Percentiles rank a stretch among this genome's conserved stretches.
Conservation (phyloP, 2,888 invertebrate species). For the Agrenia bidenticulata region DNA sequence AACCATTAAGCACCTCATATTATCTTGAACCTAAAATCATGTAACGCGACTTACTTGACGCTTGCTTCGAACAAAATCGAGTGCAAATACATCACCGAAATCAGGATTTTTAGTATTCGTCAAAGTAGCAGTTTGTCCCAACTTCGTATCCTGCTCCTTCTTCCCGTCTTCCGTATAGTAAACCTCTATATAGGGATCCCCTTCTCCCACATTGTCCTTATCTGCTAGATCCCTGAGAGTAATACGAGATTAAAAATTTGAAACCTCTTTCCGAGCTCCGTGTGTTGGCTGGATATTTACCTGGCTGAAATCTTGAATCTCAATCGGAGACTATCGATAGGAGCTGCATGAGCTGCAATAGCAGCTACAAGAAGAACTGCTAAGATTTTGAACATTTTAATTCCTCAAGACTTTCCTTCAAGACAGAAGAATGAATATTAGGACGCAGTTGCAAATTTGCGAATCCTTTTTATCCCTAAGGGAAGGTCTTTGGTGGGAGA, state of each 20-base stretch:
- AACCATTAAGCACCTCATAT: background rate
- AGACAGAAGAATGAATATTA: background rate
- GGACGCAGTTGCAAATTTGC: background rate
- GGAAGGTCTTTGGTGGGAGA: background rate
- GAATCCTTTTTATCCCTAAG: conserved; percentile 6
- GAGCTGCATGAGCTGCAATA: conserved; percentile 21
- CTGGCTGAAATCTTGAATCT: conserved; percentile 49
- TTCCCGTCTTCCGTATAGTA: conserved; percentile 41
- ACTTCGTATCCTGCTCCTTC: conserved; percentile 38
- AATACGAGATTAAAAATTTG: background rate
- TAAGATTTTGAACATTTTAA: background rate
- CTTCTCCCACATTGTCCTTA: conserved; percentile 48
- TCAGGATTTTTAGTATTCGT: conserved; percentile 42
- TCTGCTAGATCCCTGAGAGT: conserved; percentile 47
- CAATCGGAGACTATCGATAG: conserved; percentile 42
- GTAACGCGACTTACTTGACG: conserved; percentile 37
- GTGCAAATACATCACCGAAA: conserved; percentile 50
- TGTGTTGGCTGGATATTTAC: too few relatives aligned
- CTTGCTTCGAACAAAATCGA: conserved; percentile 46
- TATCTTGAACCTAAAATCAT: background rate
- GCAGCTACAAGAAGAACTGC: conserved; percentile 20
- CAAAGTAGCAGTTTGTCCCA: conserved; percentile 43
- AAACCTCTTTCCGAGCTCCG: too few relatives aligned
- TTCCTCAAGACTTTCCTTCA: background rate
- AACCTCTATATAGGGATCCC: conserved; percentile 47